Evolutionary conservation across 2,113 vertebrate species (phyloP), one percentile per base, ranked within the genome.

Genomic region (Heliornis fulica): DNA sequence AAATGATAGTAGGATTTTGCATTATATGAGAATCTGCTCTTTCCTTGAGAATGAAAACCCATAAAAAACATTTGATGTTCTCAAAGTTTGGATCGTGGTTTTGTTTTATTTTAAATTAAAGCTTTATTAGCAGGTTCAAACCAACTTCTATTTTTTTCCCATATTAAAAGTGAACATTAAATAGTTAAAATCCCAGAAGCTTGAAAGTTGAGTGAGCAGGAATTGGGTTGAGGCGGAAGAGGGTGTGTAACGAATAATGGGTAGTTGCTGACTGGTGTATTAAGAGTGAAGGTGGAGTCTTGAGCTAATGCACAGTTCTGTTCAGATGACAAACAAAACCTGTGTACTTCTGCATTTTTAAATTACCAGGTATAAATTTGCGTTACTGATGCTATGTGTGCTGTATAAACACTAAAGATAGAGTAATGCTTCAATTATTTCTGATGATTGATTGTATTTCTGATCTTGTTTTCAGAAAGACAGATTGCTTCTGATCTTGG

Each of bases 401-500:
- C 56, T 50, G 26, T 51, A 32, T 89, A 89, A 87, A 45, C 32
- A 56, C n/a, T 57, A 72, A 80, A 72, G 38, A 40, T 28, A 38
- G 5, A 34, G 15, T 43, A 59, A 45, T n/a, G 25, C 85, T 82
- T 85, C 28, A 59, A 3, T 87, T 82, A 40, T 69, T 93, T 78
- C 25, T 93, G 50, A 92, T 66, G 17, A 41, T 28, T 66, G 17
- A 41, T 28, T 72, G 8, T 68, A 25, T 70, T 85, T 89, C 66
- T 88, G 29, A 45, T 95, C 93, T 71, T 72, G 4, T 84, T 97
- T 98, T 87, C 95, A 99, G 99, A 99, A 97, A 82, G 98, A 98
- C 90, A 99, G 98, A 94, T 97, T 99, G 80, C 97, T 98, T 40
- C 60, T 63, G 54, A 97, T 98, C 60, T 89, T 99, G 91, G 98